Evolutionary conservation across 2,888 invertebrate species (phyloP).

Genomic region (Rutpela maculata): DNA sequence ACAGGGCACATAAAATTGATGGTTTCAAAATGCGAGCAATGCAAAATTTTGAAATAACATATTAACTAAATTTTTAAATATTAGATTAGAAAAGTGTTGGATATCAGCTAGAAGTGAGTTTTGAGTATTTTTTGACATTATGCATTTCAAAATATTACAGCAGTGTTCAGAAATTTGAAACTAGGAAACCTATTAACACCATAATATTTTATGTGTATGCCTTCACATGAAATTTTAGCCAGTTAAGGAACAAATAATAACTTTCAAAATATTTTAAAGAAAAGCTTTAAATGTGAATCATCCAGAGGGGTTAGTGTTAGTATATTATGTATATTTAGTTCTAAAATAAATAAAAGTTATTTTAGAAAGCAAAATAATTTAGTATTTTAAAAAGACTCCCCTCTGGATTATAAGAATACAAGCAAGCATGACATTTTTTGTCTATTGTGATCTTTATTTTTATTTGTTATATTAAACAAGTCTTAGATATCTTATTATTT

Average conservation of each 20-base stretch:
- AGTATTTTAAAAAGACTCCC: not conserved
- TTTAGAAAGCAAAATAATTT: not conserved
- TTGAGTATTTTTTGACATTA: not conserved
- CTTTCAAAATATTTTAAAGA: not conserved
- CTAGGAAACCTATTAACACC: not conserved
- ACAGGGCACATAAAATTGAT: slow-evolving; percentile 1
- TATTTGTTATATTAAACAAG: not conserved
- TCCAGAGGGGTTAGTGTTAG: not conserved
- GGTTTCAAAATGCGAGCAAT: not conserved
- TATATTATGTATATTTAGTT: not conserved
- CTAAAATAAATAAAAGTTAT: not conserved
- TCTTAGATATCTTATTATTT: not conserved
- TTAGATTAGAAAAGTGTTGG: too few species aligned
- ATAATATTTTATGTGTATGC: not conserved
- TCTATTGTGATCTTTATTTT: not conserved
- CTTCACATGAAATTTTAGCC: not conserved
- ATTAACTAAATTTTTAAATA: too few species aligned
- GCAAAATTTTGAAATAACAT: not conserved
- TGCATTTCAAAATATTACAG: not conserved
- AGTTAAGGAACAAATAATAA: not conserved
- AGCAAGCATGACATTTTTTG: not conserved
- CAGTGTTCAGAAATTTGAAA: not conserved
- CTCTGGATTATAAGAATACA: not conserved
- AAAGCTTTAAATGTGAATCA: slow-evolving; percentile 3
- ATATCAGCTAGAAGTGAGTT: not conserved